Percentiles rank a stretch among this genome's conserved stretches.
Conservation (phyloP, 1,140 invertebrate genomes). For the Aleiodes sp. region DNA sequence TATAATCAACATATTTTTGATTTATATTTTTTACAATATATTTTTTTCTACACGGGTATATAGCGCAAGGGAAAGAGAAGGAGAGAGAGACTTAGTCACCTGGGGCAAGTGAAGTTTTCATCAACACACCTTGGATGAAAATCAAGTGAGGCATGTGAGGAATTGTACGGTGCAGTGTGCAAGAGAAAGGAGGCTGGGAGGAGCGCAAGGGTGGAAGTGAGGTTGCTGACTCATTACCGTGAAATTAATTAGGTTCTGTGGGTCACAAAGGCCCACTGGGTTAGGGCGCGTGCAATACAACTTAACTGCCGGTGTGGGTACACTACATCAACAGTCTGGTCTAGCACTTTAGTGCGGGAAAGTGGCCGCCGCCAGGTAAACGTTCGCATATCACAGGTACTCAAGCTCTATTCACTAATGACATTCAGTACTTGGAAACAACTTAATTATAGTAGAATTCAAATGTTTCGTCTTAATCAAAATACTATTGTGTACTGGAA, state of each 20-base stretch:
- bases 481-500: background rate
- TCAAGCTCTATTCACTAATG: slow-evolving; percentile 25
- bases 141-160: background rate
- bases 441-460: slow-evolving; percentile 23
- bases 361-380: slow-evolving; percentile 2
- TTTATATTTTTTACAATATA: too few relatives aligned
- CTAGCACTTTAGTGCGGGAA: background rate
- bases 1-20: too few relatives aligned
- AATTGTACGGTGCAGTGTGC: background rate
- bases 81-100: too few relatives aligned
- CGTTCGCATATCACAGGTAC: slow-evolving; percentile 20
- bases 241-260: slow-evolving; percentile 60
- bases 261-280: slow-evolving; percentile 57
- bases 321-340: slow-evolving; percentile 1
- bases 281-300: slow-evolving; percentile 29
- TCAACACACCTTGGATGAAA: too few relatives aligned
- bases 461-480: background rate
- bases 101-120: background rate
- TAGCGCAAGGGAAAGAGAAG: too few relatives aligned
- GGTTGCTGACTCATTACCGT: slow-evolving; percentile 55
- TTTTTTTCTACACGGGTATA: too few relatives aligned
- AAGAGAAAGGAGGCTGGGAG: background rate
- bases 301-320: slow-evolving; percentile 4
- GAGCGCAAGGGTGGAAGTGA: background rate
- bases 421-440: slow-evolving; percentile 32